These are phyloP conservation scores for Coluber constrictor DNA, from an alignment of 2,797 vertebrate genomes.

Conservation along the genomic window DNA sequence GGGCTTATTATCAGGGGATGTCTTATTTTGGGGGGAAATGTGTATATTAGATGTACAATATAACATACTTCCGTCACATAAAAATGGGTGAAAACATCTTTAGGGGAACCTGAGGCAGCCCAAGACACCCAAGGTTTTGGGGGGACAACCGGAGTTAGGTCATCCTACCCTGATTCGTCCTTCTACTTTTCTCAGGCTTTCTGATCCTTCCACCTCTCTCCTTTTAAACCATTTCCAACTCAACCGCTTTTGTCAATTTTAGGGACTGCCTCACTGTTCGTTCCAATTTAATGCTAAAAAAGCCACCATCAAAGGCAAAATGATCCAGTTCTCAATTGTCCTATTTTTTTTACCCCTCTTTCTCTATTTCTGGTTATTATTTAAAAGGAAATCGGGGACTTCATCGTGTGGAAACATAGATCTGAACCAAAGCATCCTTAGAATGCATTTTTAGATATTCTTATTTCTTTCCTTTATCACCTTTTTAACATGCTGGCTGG, in stretches of 20 bases:
- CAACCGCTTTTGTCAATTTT: slow-evolving; percentile 49
- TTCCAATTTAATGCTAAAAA: background rate
- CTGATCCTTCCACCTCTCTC: slow-evolving; percentile 37
- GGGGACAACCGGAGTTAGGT: background rate
- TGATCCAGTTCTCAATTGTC: background rate
- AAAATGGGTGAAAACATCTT: background rate
- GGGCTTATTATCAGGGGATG: too few relatives aligned
- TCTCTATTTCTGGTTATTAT: background rate
- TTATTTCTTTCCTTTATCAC: background rate
- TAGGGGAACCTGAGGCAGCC: background rate
- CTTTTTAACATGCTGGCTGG: background rate
- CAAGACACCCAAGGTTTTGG: background rate
- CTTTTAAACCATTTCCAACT: slow-evolving; percentile 47
- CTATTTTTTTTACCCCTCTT: too few relatives aligned
- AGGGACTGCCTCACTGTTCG: slow-evolving; percentile 50
- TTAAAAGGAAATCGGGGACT: background rate
- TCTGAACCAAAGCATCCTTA: background rate
- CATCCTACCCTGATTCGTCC: background rate
- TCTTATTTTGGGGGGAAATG: too few relatives aligned
- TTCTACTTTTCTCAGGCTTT: slow-evolving; percentile 36
- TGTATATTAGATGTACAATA: background rate
- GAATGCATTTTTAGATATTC: background rate
- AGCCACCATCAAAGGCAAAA: background rate
- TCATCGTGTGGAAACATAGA: background rate
- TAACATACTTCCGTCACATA: background rate